These are phyloP conservation scores for Nomada lathburiana DNA, from an alignment of 2,888 invertebrate species.

Conservation along the genomic window DNA sequence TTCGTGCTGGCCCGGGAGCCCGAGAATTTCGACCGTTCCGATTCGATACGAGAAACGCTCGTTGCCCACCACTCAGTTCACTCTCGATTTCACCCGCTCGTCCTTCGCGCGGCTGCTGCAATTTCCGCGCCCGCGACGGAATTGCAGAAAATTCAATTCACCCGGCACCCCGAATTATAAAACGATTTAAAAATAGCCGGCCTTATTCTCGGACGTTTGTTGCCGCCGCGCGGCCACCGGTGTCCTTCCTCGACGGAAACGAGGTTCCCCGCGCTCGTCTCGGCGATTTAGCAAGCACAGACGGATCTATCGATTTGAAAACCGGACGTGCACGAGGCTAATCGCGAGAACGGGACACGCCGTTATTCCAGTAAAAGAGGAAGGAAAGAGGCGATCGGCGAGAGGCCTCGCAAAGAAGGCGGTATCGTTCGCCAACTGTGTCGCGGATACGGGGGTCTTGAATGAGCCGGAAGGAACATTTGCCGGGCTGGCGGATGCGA, in stretches of 20 bases:
- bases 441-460: constrained; percentile 62
- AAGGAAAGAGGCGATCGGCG: constrained; percentile 3
- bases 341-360: no score
- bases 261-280: no score
- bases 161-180: no score
- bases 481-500: constrained; percentile 55
- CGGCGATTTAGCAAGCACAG: no score
- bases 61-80: no score
- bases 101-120: not conserved
- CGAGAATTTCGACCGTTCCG: not conserved
- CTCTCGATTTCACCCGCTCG: not conserved
- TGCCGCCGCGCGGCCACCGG: not conserved
- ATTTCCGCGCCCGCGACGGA: not conserved
- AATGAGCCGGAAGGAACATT: constrained; percentile 66
- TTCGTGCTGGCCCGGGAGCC: constrained; percentile 7
- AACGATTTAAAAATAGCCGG: constrained; percentile 25
- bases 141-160: not conserved
- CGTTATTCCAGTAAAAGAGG: no score
- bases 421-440: constrained; percentile 58
- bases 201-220: constrained; percentile 19
- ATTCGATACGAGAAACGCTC: not conserved
- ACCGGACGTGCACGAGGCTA: not conserved
- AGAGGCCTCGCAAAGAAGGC: constrained; percentile 1
- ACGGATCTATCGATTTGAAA: no score
- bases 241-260: not conserved